Percentiles rank a stretch among this genome's conserved stretches.
Evolutionary conservation across 2,797 vertebrate genomes (phyloP).

Genomic region (Enteromius unitaeniatus): DNA sequence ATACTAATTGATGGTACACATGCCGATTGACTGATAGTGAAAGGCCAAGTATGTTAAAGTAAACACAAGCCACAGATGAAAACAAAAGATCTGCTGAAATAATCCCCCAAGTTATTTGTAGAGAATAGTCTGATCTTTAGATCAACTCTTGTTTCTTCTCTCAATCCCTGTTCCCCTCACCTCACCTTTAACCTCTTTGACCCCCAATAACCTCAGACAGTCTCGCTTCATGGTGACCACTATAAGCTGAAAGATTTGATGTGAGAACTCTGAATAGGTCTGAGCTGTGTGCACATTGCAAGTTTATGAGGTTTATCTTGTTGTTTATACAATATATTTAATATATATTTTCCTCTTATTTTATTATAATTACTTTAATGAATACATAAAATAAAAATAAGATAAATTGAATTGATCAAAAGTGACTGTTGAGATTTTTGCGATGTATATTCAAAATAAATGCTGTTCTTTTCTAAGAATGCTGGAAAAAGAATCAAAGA

Average conservation of each 20-base stretch:
- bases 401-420: not conserved
- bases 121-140: not conserved
- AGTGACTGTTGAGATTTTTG: not conserved
- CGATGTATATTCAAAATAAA: not conserved
- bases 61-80: not conserved
- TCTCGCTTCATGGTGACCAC: not conserved
- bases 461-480: not conserved
- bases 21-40: not conserved
- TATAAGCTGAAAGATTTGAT: not conserved
- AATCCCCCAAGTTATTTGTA: not conserved
- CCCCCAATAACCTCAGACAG: not conserved
- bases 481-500: not conserved
- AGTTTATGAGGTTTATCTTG: not conserved
- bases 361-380: not conserved
- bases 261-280: not conserved
- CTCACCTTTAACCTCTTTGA: slow-evolving; percentile 2
- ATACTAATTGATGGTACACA: not conserved
- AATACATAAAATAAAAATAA: not conserved
- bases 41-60: slow-evolving; percentile 4
- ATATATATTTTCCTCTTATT: too few relatives aligned
- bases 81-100: not conserved
- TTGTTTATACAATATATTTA: not conserved
- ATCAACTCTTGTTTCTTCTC: not conserved
- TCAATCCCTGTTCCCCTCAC: not conserved
- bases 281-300: not conserved